Conservation (phyloP, 53 echinoderm and acorn worm species). For the Temnopleurus reevesii region DNA sequence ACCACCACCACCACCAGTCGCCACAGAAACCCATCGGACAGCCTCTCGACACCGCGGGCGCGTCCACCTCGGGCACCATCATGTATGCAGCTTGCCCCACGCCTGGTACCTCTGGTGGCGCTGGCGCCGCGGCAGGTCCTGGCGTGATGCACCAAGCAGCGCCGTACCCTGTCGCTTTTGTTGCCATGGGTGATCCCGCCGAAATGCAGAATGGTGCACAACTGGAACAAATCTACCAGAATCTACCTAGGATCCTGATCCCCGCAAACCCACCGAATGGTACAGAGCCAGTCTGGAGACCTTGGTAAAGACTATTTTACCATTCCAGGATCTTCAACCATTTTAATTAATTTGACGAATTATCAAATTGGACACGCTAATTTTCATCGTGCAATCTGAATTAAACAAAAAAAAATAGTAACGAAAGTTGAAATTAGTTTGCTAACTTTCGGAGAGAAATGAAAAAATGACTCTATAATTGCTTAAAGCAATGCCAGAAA, state of each 20-base stretch:
- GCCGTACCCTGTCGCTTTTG: slow-evolving; percentile 51
- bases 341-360: background rate
- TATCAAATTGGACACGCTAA: slow-evolving; percentile 2
- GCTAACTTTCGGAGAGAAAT: too few species aligned
- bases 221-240: slow-evolving; percentile 35
- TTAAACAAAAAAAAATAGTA: too few species aligned
- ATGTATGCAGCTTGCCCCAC: slow-evolving; percentile 45
- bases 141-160: background rate
- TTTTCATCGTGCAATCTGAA: background rate
- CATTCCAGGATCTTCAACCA: background rate
- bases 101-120: background rate
- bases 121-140: background rate
- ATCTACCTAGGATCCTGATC: slow-evolving; percentile 26
- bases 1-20: background rate
- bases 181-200: slow-evolving; percentile 46
- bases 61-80: background rate
- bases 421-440: too few species aligned
- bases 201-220: slow-evolving; percentile 38
- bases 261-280: slow-evolving; percentile 27
- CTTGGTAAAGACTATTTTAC: background rate
- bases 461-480: too few species aligned
- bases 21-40: background rate
- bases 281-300: slow-evolving; percentile 29
- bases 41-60: background rate
- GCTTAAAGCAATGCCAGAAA: too few species aligned